A percentile compares a stretch with the other conserved stretches of the same genome.
Evolutionary conservation across 2,113 vertebrate genomes (phyloP).

Genomic region (Himantopus leucocephalus): DNA sequence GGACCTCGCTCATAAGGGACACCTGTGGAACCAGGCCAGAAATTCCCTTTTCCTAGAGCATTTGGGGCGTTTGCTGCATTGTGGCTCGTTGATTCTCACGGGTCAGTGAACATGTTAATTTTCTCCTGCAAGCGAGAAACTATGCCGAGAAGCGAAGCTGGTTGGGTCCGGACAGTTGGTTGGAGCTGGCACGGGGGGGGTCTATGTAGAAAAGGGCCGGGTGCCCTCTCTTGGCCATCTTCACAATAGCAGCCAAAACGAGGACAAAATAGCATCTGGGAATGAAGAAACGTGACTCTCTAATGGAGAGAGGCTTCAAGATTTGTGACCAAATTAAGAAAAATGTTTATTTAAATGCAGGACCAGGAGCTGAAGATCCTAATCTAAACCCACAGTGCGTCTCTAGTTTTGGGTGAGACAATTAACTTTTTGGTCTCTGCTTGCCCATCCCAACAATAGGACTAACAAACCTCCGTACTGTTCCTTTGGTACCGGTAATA

Average conservation of each 20-base stretch:
- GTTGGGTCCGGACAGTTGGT: too few relatives aligned
- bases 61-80: neutral
- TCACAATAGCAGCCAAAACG: neutral
- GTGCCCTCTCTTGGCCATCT: constrained; percentile 46
- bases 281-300: neutral
- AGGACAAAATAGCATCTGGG: accelerated
- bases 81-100: neutral
- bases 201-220: neutral
- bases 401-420: neutral
- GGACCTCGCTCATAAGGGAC: neutral
- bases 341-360: neutral
- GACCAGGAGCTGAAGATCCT: neutral
- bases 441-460: neutral
- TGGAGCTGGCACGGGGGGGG: neutral
- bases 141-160: neutral
- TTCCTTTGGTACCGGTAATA: neutral
- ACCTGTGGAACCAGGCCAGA: neutral
- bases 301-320: neutral
- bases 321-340: neutral
- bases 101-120: neutral
- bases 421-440: neutral
- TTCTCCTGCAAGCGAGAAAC: neutral
- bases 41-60: accelerated
- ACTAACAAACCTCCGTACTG: neutral
- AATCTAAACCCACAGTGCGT: neutral